Evolutionary conservation across 1,140 invertebrate genomes (phyloP).

Genomic region (Brachionus koreanus): DNA sequence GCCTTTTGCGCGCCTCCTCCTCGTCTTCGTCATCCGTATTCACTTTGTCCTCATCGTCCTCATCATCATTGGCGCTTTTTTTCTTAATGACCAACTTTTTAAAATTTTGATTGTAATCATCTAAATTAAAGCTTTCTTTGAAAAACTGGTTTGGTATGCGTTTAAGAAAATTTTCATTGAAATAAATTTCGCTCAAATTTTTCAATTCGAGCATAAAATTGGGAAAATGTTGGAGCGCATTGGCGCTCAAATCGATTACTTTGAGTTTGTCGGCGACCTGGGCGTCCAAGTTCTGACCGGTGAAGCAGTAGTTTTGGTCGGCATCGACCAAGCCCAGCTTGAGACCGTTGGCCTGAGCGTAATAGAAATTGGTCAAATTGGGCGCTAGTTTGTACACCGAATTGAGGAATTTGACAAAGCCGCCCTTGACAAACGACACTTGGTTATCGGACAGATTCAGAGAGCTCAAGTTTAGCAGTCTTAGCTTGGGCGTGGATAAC

Average conservation of each 20-base stretch:
- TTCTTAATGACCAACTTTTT: not conserved
- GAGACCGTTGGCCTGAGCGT: not conserved
- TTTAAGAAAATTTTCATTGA: constrained; percentile 21
- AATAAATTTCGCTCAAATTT: constrained; percentile 27
- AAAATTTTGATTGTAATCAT: not conserved
- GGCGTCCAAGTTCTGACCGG: not conserved
- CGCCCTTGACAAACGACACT: not conserved
- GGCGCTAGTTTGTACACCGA: not conserved
- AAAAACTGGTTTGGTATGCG: constrained; percentile 21
- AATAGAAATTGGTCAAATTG: not conserved
- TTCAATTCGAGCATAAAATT: constrained; percentile 30
- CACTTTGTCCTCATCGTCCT: not conserved
- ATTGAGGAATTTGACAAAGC: constrained; percentile 18
- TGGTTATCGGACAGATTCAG: not conserved
- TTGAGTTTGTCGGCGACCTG: not conserved
- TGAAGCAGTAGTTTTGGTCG: constrained; percentile 1
- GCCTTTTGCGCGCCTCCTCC: not conserved
- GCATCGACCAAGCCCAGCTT: not conserved
- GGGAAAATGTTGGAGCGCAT: not conserved
- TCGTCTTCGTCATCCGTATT: not conserved
- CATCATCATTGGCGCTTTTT: not conserved
- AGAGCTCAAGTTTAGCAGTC: not conserved
- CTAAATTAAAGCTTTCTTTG: not conserved
- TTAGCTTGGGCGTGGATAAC: not conserved
- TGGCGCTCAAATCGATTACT: not conserved